Evolutionary conservation across 1,140 invertebrate species (phyloP).

Genomic region (Drosophila grimshawi): DNA sequence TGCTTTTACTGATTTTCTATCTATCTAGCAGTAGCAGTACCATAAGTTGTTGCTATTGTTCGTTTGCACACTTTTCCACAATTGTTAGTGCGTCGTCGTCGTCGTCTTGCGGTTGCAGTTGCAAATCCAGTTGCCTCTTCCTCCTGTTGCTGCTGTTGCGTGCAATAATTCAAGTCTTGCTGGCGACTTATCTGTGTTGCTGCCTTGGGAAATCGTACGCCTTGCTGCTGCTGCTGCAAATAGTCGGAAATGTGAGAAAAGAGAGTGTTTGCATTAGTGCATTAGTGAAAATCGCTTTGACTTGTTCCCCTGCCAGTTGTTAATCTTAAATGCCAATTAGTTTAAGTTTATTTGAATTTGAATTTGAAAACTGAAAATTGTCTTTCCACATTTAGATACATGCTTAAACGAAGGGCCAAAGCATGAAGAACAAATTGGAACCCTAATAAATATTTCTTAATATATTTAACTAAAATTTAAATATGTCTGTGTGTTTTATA

Average conservation of each 20-base stretch:
- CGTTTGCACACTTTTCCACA: conserved; percentile 76
- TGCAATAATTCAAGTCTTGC: conserved; percentile 84
- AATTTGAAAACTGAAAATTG: no score
- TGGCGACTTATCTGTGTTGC: conserved; percentile 81
- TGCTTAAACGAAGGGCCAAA: no score
- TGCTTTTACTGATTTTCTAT: conserved; percentile 71
- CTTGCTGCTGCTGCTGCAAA: conserved; percentile 66
- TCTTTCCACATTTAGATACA: no score
- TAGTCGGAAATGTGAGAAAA: conserved; percentile 54
- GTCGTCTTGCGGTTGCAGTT: conserved; percentile 38
- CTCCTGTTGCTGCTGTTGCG: conserved; percentile 62
- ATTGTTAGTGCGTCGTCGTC: conserved; percentile 63
- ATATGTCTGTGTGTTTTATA: no score
- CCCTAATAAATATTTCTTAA: no score
- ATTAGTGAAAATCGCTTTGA: conserved; percentile 43
- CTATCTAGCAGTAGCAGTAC: conserved; percentile 22
- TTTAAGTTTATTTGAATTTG: no score
- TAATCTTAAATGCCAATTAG: no score
- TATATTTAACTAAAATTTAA: no score
- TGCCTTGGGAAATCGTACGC: conserved; percentile 77
- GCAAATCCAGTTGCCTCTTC: conserved; percentile 40
- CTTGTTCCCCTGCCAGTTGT: no score
- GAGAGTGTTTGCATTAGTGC: conserved; percentile 45
- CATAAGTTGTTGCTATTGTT: conserved; percentile 67
- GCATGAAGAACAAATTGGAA: no score